Base-by-base conservation (phyloP, 2,797 vertebrate genomes). In the Loris lydekkerianus region DNA sequence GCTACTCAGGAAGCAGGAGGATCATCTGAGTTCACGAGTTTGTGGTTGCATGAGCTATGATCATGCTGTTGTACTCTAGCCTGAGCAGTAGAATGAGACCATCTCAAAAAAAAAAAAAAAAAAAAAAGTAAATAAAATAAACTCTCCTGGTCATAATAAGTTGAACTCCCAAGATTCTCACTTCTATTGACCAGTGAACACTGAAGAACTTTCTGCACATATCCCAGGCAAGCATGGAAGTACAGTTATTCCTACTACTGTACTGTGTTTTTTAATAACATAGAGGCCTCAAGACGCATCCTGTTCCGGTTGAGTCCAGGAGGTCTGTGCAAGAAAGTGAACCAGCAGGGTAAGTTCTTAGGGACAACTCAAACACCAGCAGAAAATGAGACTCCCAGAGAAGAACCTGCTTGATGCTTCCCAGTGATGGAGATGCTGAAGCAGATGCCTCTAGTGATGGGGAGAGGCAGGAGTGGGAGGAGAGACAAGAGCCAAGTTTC, bases 401-500 rank as follows among this genome's bases (percentile, higher is more conserved):
- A 86, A 17, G 27, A 7, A 80, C 6, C 58, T 73, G 10, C 34
- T 31, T 56, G n/a, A 43, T 70, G 76, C 34, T 67, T 61, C 29
- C 37, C 49, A 49, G 75, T 1, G 7, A 53, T 2, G 31, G 40
- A 10, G 46, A 75, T 11, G 1, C 10, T 34, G 4, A 63, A 61
- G n/a, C n/a, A 81, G 80, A 27, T n/a, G 11, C 21, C n/a, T 75
- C 43, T n/a, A 10, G 20, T 17, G 10, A 23, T 46, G 7, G 0
- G 49, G 1, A 34, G 23, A 70, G 92, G 82, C 60, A 20, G 3
- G 49, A 73, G 80, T 76, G 31, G 6, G 18, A 70, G 65, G 67
- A 65, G 77, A 53, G 56, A 91, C 86, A 70, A 85, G 87, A 80
- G 93, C 94, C 81, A 77, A 34, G 43, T 84, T 95, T 96, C 86